Percentiles rank a stretch among this genome's conserved stretches.
These are phyloP conservation scores for Morone saxatilis DNA, from an alignment of 2,113 vertebrate species.

Conservation along the genomic window DNA sequence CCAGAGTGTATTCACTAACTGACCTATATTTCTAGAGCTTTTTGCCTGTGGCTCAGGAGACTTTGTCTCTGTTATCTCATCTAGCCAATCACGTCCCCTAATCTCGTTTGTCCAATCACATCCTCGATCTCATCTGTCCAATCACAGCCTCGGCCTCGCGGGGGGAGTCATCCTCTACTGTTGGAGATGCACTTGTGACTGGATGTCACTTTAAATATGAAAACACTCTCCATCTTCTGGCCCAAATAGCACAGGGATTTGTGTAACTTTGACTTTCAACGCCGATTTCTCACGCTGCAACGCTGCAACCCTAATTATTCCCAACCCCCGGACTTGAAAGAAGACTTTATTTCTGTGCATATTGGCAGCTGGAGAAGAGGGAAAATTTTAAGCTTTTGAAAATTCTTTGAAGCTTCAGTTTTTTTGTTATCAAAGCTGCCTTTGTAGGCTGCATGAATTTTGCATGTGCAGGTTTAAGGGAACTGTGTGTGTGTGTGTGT, in stretches of 20 bases:
- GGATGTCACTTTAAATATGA: conserved; percentile 37
- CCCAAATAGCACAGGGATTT: background rate
- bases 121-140: conserved; percentile 33
- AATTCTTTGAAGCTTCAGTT: conserved; percentile 70
- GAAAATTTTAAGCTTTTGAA: conserved; percentile 59
- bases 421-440: conserved; percentile 75
- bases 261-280: conserved; percentile 44
- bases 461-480: conserved; percentile 72
- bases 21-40: conserved; percentile 71
- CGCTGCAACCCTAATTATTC: conserved; percentile 38
- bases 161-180: conserved; percentile 11
- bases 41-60: conserved; percentile 61
- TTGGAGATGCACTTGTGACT: background rate
- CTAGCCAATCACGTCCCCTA: conserved; percentile 61
- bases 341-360: conserved; percentile 21
- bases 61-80: conserved; percentile 55
- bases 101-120: conserved; percentile 54
- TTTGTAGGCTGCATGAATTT: conserved; percentile 75
- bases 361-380: conserved; percentile 27
- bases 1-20: conserved; percentile 45
- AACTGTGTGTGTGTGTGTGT: conserved; percentile 17
- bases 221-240: conserved; percentile 14
- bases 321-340: conserved; percentile 43
- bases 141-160: background rate
- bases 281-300: conserved; percentile 25